Conservation (phyloP, 2,888 invertebrate species). For the Cremastobaeus sp. region DNA sequence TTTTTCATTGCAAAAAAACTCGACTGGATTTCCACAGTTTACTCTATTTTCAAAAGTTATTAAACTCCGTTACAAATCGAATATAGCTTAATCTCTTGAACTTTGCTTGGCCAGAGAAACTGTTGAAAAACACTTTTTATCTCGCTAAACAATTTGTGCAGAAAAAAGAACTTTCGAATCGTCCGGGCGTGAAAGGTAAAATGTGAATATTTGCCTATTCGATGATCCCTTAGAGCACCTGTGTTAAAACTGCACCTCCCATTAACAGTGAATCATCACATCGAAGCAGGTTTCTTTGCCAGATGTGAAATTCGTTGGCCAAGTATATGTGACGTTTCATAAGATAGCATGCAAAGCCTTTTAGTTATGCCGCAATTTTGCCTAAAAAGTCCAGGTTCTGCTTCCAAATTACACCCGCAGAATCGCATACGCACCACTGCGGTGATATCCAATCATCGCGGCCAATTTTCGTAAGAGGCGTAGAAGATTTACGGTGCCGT, state of each 20-base stretch:
- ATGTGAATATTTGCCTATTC: slow-evolving; percentile 9
- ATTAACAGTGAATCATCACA: slow-evolving; percentile 33
- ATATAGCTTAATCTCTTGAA: no score
- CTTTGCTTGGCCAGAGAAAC: no score
- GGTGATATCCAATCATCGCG: slow-evolving; percentile 13
- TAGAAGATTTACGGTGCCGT: slow-evolving; percentile 31
- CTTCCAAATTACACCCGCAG: slow-evolving; percentile 45
- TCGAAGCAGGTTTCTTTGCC: slow-evolving; percentile 40
- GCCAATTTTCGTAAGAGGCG: slow-evolving; percentile 40
- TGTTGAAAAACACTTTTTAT: no score
- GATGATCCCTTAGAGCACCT: slow-evolving; percentile 24
- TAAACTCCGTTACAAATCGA: no score
- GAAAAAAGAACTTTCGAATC: no score
- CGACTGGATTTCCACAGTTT: no score
- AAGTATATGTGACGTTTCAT: slow-evolving; percentile 44
- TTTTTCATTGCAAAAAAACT: no score
- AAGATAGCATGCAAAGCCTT: slow-evolving; percentile 43
- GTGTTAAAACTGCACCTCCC: slow-evolving; percentile 20
- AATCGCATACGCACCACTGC: slow-evolving; percentile 6
- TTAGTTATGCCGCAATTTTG: slow-evolving; percentile 44
- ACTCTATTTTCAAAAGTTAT: no score
- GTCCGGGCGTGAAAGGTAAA: background rate
- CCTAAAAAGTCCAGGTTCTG: slow-evolving; percentile 19
- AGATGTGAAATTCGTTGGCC: slow-evolving; percentile 39
- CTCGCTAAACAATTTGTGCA: no score